Percentiles rank a stretch among this genome's conserved stretches.
phyloP scores from a whole-genome alignment of 2,888 invertebrate genomes.

The Limnephilus auricula region DNA sequence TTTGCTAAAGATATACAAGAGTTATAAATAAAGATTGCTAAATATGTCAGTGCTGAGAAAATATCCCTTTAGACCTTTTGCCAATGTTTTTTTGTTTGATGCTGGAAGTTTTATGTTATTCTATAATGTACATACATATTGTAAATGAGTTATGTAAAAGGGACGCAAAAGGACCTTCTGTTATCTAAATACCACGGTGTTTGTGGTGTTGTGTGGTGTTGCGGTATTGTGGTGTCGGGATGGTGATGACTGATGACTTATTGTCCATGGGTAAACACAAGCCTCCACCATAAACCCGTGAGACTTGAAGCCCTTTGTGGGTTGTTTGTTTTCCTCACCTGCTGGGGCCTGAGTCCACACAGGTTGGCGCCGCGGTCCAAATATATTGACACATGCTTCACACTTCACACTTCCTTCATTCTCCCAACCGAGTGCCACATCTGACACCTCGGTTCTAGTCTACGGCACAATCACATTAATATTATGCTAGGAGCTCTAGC shows the following conservation, averaged over 20 bases:
- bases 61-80: too few relatives aligned
- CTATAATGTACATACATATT: too few relatives aligned
- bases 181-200: neutral
- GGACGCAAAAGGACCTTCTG: neutral
- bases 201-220: neutral
- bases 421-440: constrained; percentile 51
- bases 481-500: too few relatives aligned
- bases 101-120: too few relatives aligned
- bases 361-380: constrained; percentile 35
- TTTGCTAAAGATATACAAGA: too few relatives aligned
- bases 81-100: too few relatives aligned
- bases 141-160: neutral
- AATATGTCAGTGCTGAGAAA: too few relatives aligned
- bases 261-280: neutral
- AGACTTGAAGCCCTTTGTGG: neutral
- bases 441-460: constrained; percentile 51
- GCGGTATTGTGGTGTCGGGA: neutral
- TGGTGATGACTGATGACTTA: neutral
- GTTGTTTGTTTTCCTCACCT: constrained; percentile 44
- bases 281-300: neutral
- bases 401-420: constrained; percentile 34
- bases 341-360: constrained; percentile 33
- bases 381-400: constrained; percentile 45
- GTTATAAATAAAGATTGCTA: too few relatives aligned
- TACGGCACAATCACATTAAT: too few relatives aligned